phyloP scores from a whole-genome alignment of 2,888 invertebrate genomes.

The Congeria kusceri region DNA sequence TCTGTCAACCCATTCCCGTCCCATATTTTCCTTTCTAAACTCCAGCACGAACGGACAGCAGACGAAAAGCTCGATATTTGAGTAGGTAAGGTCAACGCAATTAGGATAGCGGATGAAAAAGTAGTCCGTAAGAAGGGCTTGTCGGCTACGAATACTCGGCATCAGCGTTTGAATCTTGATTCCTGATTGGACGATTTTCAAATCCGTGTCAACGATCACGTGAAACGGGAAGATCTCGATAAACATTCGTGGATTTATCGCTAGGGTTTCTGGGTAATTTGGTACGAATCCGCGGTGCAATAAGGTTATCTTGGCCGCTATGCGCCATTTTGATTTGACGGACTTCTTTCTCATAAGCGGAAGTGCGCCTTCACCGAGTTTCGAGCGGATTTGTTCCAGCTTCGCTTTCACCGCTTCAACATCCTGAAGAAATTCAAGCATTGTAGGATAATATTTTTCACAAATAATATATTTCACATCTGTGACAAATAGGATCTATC shows the following conservation, averaged over 20 bases:
- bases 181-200: conserved; percentile 76
- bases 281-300: conserved; percentile 74
- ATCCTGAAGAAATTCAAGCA: conserved; percentile 61
- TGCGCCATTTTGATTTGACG: conserved; percentile 74
- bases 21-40: conserved; percentile 65
- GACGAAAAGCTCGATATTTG: conserved; percentile 74
- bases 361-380: conserved; percentile 75
- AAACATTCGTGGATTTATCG: conserved; percentile 72
- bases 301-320: conserved; percentile 72
- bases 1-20: conserved; percentile 62
- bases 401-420: conserved; percentile 73
- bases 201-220: conserved; percentile 69
- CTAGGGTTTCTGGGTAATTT: conserved; percentile 64
- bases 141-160: conserved; percentile 65
- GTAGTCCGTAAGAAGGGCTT: conserved; percentile 62
- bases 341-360: conserved; percentile 70
- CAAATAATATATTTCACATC: too few relatives aligned
- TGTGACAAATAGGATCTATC: too few relatives aligned
- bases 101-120: conserved; percentile 75
- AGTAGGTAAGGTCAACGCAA: conserved; percentile 70
- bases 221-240: conserved; percentile 78
- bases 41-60: conserved; percentile 75
- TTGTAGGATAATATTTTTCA: too few relatives aligned
- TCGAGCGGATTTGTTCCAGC: conserved; percentile 71
- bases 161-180: conserved; percentile 69